Percentiles rank a stretch among this genome's conserved stretches.
phyloP scores from a whole-genome alignment of 2,797 vertebrate genomes.

The Diglossa cyanea region DNA sequence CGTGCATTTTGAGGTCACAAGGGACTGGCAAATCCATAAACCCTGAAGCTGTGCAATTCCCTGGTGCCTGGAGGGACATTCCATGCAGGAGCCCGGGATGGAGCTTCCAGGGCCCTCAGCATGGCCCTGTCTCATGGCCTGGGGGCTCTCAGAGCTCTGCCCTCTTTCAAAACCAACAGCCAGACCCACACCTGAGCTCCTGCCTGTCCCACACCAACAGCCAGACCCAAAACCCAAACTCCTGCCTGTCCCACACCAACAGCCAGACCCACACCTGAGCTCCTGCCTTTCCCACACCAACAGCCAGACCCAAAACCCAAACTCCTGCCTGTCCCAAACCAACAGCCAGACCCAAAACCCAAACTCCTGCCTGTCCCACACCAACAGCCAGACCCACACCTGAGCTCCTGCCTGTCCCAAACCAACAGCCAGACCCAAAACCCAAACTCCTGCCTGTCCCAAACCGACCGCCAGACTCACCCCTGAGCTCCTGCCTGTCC shows the following conservation, averaged over 20 bases:
- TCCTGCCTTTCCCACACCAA: fast-evolving
- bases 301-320: fast-evolving
- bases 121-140: background rate
- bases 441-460: background rate
- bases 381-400: background rate
- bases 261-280: fast-evolving
- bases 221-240: fast-evolving
- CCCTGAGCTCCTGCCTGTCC: background rate
- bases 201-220: fast-evolving
- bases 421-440: no score
- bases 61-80: background rate
- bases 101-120: background rate
- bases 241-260: background rate
- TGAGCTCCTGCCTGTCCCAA: background rate
- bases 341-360: fast-evolving
- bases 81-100: background rate
- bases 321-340: background rate
- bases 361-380: fast-evolving
- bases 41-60: background rate
- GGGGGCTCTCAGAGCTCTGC: background rate
- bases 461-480: no score
- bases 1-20: background rate
- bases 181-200: background rate
- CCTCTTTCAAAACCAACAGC: background rate
- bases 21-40: background rate